phyloP scores from a whole-genome alignment of 2,113 vertebrate species.

The Crocuta crocuta region DNA sequence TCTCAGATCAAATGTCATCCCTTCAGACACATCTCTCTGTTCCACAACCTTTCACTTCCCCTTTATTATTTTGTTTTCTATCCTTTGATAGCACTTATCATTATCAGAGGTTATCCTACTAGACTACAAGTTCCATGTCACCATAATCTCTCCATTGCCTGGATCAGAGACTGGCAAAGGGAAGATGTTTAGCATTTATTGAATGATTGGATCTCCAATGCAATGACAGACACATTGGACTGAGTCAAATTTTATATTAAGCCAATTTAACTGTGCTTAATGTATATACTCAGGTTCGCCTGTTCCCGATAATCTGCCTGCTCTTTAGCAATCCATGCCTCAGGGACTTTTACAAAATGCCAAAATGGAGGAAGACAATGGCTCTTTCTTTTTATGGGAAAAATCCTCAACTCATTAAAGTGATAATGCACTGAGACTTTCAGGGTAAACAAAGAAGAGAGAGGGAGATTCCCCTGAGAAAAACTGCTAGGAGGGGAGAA shows the following conservation, averaged over 20 bases:
- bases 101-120: background rate
- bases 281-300: background rate
- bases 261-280: background rate
- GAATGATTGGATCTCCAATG: background rate
- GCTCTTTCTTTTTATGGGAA: background rate
- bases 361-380: background rate
- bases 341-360: background rate
- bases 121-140: background rate
- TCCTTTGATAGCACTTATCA: background rate
- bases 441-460: background rate
- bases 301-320: background rate
- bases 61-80: background rate
- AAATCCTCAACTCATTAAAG: background rate
- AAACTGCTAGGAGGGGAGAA: background rate
- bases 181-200: background rate
- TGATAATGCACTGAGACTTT: background rate
- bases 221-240: background rate
- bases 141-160: background rate
- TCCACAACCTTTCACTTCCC: background rate
- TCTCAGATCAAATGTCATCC: background rate
- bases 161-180: background rate
- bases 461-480: background rate
- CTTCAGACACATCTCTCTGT: background rate
- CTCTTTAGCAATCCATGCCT: background rate
- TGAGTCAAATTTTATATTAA: background rate